Evolutionary conservation across 64 coral and sea anemone genomes (phyloP), one percentile per base, ranked within the genome.

Genomic region (Pocillopora damicornis): DNA sequence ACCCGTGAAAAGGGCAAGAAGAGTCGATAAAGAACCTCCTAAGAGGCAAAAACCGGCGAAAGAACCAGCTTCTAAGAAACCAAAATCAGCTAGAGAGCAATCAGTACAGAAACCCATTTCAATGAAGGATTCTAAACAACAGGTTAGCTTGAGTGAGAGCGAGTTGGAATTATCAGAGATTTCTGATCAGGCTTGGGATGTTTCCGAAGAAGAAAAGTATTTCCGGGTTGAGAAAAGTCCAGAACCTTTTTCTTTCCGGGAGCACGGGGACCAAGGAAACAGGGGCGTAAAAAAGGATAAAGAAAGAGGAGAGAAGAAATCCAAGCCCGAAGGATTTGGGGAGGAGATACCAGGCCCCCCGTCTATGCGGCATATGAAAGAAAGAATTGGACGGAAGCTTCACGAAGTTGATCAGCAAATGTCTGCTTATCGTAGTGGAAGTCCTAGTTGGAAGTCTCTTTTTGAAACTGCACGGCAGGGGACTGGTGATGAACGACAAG

Each of bases 91-190:
- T 11, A 67, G 68, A 63, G 60, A 30, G 60, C 79, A 34, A 63
- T 65, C 13, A 18, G 30, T 35, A 0, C 79, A 64, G 13, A 22
- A 83, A 69, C 34, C 11, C 5, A 5, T 30, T 85, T 15, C 81
- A 22, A 73, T 15, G 15, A 72, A 71, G 11, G 42, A 58, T 57
- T 13, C 26, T 37, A 67, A 85, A n/a, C 59, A 42, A 13, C 69
- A 38, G 15, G 64, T 85, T 8, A 85, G 38, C 20, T 73, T 92
- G 62, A 92, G 90, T 63, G 90, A 92, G 14, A 92, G 90, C 13
- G 90, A 92, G 6, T 80, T 92, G 16, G 83, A 92, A 68, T 75
- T 92, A 58, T 92, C 90, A 2, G 83, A 92, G 9, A 79, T 92
- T 20, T 79, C 63, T 35, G 90, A 91, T 69, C 57, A 91, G 11